Base-by-base conservation (phyloP, 2,797 vertebrate genomes). In the Eidolon dupreanum region DNA sequence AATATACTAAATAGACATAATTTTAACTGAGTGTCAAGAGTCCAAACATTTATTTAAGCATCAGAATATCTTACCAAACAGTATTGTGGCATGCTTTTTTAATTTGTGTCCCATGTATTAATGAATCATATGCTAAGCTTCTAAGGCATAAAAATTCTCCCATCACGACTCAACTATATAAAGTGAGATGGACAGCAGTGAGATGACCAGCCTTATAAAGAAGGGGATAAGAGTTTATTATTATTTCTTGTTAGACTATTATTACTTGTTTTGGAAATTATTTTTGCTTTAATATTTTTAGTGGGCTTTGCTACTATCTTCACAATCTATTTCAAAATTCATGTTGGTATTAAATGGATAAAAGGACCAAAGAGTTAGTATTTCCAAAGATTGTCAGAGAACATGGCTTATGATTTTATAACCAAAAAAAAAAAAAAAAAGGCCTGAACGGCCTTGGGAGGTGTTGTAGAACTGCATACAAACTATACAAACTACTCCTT, bases 1-100 rank as follows among this genome's bases (percentile, higher is more conserved):
- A 43, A 84, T 87, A 96, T 97, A 87, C 90, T 95, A 97, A 97
- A 93, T 95, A 91, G 81, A 95, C 92, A 85, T 74, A 68, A 95
- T 93, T 97, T 95, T 97, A 96, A 96, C 75, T 90, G 94, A 91
- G 86, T 87, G 55, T 87, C 89, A 93, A 70, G 90, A 94, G 75
- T 89, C 79, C 61, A 96, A 92, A 93, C 38, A 63, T 91, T 93
- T 91, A 94, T 91, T 93, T 87, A 68, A 93, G 75, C n/a, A 68
- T n/a, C 90, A 90, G 49, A 89, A 88, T n/a, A 63, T 86, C 20
- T 94, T 91, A 93, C 59, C 33, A 68, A 74, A 93, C 38, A 71
- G 9, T 74, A 61, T 79, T 43, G 10, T 51, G 41, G 57, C 73
- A 94, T 65, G 46, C 13, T 94, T 86, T 93, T 92, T 86, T 36